Evolutionary conservation across 2,113 vertebrate genomes (phyloP), one percentile per base, ranked within the genome.

Genomic region (Dasyornis broadbenti): DNA sequence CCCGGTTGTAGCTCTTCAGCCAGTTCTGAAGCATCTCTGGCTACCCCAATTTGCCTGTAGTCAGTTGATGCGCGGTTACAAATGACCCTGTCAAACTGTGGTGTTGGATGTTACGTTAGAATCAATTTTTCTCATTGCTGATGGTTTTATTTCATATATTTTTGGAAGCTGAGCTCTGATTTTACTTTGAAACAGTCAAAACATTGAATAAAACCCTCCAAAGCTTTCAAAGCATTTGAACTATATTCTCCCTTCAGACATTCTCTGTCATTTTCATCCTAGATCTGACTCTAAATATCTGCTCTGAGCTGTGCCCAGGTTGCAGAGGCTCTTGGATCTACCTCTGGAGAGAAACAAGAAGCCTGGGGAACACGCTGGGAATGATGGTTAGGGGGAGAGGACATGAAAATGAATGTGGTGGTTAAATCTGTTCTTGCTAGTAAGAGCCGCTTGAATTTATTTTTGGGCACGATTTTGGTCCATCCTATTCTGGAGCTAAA

Each of bases 231-330:
- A 76, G 16, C 10, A 15, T 82, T 84, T 87, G 56, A 53, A 44
- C 15, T 66, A 1, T 0, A 0, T 71, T 82, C 20, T 76, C 15
- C n/a, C 44, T 53, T 87, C 53, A 40, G 42, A 49, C 2, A 23
- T 16, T 39, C 20, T 61, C 57, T 52, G 45, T 72, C 2, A 0
- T 11, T 90, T 52, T 79, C 39, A 9, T 85, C 7, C 23, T 79
- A 39, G 21, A 44, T 66, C 33, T 91, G 69, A 31, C 21, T 12
- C 70, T 1, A 2, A 1, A 33, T 37, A 19, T 3, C 1, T 3
- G 30, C 52, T 78, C 37, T 10, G 64, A 73, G 57, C 53, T 37
- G 30, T 69, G n/a, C 23, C 70, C 1, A 4, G 15, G 10, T 66
- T 49, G 30, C 61, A 68, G 75, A 59, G 24, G 9, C 31, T 3